Base-by-base conservation (phyloP, 1,140 invertebrate genomes). In the Drosophila ercepeae region DNA sequence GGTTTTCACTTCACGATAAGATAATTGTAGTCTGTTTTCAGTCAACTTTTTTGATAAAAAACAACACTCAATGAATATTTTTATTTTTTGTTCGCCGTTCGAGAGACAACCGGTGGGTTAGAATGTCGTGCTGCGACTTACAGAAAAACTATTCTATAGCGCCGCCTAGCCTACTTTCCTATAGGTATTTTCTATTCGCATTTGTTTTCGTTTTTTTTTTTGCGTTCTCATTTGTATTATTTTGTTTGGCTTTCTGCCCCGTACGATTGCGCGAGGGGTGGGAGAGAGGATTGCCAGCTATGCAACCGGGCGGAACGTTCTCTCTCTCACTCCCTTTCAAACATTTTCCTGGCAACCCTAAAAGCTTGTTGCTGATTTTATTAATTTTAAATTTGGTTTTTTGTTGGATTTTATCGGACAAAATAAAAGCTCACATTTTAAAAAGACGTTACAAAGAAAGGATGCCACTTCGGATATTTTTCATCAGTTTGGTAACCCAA, bases 221-320 rank as follows among this genome's bases (percentile, higher is more conserved):
- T 52, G 53, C 41, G 41, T 55, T 46, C 60, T 64, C 55, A 48
- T 64, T 64, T 39, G 60, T 64, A 73, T 76, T 63, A 68, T 74
- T 88, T 88, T 77, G 68, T 68, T 86, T 75, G 68, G 55, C 48
- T 88, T 82, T 88, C 42, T 49, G 36, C 13, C 29, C 29, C 29
- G 36, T 59, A 41, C 14, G 25, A 63, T 14, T 0, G 7, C 36
- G 11, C 7, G 23, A 41, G 41, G 32, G 32, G 34, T 13, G 36
- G 8, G 34, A 46, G 41, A 65, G 18, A 23, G 27, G 48, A 52
- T 19, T 18, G 13, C 45, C 36, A 60, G 25, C 59, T n/a, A 41
- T 13, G 25, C 34, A 39, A 45, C 68, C 39, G 51, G 21, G 48
- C 27, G 44, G 65, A 65, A 61, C 64, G 75, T n/a, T n/a, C n/a